These are phyloP conservation scores for Spea hammondii DNA, from an alignment of 2,797 vertebrate species.

Conservation along the genomic window DNA sequence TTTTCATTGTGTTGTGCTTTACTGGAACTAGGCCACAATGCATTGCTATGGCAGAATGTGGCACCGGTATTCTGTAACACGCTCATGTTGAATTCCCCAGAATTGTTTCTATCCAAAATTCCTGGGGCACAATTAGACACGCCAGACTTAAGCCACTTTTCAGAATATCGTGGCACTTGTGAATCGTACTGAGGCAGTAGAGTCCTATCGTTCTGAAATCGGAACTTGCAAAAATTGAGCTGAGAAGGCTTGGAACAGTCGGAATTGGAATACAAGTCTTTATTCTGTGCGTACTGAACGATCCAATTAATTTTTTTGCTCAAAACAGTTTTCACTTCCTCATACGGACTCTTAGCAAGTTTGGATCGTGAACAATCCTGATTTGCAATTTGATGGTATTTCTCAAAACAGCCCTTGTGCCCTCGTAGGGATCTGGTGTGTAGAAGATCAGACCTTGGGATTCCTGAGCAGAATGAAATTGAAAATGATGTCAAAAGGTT, in stretches of 20 bases:
- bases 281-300: conserved; percentile 93
- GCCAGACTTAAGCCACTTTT: conserved; percentile 73
- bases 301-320: conserved; percentile 93
- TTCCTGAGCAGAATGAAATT: conserved; percentile 67
- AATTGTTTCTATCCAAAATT: conserved; percentile 73
- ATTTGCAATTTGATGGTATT: conserved; percentile 96
- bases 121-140: conserved; percentile 67
- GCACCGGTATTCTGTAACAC: conserved; percentile 67
- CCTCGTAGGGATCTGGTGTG: conserved; percentile 91
- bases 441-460: conserved; percentile 82
- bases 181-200: conserved; percentile 82
- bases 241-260: conserved; percentile 72
- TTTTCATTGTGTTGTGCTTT: conserved; percentile 65
- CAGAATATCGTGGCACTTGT: conserved; percentile 89
- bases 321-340: conserved; percentile 89
- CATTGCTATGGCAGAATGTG: conserved; percentile 60
- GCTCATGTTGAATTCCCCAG: conserved; percentile 69
- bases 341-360: conserved; percentile 85
- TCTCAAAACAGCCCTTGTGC: conserved; percentile 97
- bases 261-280: conserved; percentile 77
- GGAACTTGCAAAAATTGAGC: conserved; percentile 79
- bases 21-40: conserved; percentile 67
- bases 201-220: conserved; percentile 80
- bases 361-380: conserved; percentile 89
- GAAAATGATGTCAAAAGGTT: neutral